A percentile compares a stretch with the other conserved stretches of the same genome.
Evolutionary conservation across 2,888 invertebrate genomes (phyloP).

Genomic region (Mylabris sibirica): DNA sequence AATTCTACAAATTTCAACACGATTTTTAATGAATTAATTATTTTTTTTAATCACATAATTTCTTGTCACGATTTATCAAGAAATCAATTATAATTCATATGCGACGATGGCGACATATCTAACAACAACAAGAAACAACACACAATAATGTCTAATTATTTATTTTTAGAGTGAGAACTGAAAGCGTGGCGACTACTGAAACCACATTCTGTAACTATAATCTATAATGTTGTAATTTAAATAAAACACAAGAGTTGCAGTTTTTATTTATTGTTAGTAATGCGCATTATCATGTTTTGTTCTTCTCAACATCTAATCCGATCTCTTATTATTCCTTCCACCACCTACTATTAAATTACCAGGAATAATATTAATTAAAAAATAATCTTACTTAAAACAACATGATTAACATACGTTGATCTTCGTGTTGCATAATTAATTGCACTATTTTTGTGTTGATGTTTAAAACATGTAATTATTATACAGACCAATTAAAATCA

Average conservation of each 20-base stretch:
- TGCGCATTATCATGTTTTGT: background rate
- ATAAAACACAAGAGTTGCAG: background rate
- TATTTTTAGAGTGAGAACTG: conserved; percentile 9
- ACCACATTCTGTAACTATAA: background rate
- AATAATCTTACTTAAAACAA: background rate
- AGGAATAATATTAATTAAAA: background rate
- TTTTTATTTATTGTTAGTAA: background rate
- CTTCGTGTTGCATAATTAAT: background rate
- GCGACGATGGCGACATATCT: too few species aligned
- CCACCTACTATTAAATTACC: background rate
- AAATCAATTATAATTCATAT: too few species aligned
- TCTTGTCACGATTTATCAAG: too few species aligned
- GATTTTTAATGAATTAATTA: background rate
- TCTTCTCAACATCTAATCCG: background rate
- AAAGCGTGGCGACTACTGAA: background rate
- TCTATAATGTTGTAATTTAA: background rate
- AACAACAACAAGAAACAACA: background rate
- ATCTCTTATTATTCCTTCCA: background rate
- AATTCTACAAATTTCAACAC: background rate
- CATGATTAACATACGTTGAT: background rate
- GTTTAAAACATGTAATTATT: background rate
- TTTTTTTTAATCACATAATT: background rate
- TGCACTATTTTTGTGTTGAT: background rate
- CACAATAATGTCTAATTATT: background rate
- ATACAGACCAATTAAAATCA: background rate